Conservation (phyloP, 2,113 vertebrate genomes). For the Fregetta grallaria region DNA sequence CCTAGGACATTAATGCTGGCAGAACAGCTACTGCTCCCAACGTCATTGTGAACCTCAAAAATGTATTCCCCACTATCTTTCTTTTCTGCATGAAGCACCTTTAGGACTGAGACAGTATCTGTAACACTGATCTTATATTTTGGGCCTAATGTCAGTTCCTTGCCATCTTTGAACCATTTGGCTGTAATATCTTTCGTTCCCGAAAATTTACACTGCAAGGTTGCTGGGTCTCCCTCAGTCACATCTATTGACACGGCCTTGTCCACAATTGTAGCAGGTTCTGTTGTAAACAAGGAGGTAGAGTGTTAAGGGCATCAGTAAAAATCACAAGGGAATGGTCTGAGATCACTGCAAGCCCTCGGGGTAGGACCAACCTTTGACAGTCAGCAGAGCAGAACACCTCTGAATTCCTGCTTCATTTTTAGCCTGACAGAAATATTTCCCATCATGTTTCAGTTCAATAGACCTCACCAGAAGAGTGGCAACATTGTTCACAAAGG, state of each 20-base stretch:
- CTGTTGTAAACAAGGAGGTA: conserved; percentile 77
- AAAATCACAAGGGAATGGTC: not conserved
- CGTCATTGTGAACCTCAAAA: conserved; percentile 94
- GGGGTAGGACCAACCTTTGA: conserved; percentile 89
- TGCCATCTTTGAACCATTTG: conserved; percentile 89
- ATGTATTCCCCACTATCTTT: conserved; percentile 88
- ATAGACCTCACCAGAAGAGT: conserved; percentile 84
- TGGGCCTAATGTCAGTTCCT: conserved; percentile 83
- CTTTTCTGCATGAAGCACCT: conserved; percentile 88
- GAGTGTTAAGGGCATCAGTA: not conserved
- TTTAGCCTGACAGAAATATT: conserved; percentile 94
- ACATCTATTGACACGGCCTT: conserved; percentile 93
- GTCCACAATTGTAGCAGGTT: conserved; percentile 91
- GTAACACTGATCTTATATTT: conserved; percentile 90
- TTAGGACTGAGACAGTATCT: conserved; percentile 88
- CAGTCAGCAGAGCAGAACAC: conserved; percentile 87
- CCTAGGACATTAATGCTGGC: conserved; percentile 89
- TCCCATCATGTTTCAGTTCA: conserved; percentile 88
- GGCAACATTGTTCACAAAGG: conserved; percentile 86
- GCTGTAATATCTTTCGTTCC: conserved; percentile 90
- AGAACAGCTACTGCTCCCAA: conserved; percentile 87
- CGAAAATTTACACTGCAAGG: conserved; percentile 90
- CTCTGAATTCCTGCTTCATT: conserved; percentile 95
- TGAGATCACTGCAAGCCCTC: not conserved
- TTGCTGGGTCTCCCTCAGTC: conserved; percentile 94